phyloP scores from a whole-genome alignment of 2,888 invertebrate genomes.

The Brachycybe producta region DNA sequence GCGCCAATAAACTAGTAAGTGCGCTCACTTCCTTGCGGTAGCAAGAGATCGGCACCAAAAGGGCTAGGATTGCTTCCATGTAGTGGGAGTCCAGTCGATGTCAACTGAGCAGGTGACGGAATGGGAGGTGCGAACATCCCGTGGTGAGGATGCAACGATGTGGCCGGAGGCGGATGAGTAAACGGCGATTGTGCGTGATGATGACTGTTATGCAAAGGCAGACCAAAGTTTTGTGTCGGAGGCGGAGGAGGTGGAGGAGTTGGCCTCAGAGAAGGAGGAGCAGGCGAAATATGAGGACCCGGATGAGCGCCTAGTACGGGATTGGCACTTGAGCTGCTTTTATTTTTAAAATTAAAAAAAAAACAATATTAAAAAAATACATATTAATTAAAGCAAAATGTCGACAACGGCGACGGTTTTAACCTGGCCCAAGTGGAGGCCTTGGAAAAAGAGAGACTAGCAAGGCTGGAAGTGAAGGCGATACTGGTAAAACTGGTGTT shows the following conservation, averaged over 20 bases:
- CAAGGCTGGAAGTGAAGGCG: conserved; percentile 21
- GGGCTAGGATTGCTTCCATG: conserved; percentile 21
- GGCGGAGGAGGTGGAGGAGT: conserved; percentile 31
- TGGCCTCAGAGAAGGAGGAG: conserved; percentile 26
- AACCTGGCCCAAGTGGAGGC: conserved; percentile 25
- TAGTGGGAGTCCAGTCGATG: conserved; percentile 22
- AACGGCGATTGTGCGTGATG: conserved; percentile 18
- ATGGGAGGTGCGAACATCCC: conserved; percentile 25
- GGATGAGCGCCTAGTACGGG: conserved; percentile 13
- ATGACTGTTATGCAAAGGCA: conserved; percentile 21
- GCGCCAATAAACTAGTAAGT: neutral
- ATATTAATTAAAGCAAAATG: neutral
- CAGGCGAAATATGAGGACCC: conserved; percentile 31
- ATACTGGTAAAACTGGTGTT: conserved; percentile 18
- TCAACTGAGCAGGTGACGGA: conserved; percentile 21
- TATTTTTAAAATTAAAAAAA: neutral
- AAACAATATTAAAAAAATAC: conserved; percentile 3
- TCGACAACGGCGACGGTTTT: neutral
- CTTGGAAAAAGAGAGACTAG: conserved; percentile 24
- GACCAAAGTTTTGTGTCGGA: conserved; percentile 37
- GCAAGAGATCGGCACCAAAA: conserved; percentile 24
- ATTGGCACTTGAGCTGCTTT: conserved; percentile 11
- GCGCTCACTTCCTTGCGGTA: conserved; percentile 23
- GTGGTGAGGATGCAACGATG: conserved; percentile 19
- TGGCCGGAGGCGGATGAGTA: conserved; percentile 15